Evolutionary conservation across 2,113 vertebrate species (phyloP), one percentile per base, ranked within the genome.

Genomic region (Passer domesticus): DNA sequence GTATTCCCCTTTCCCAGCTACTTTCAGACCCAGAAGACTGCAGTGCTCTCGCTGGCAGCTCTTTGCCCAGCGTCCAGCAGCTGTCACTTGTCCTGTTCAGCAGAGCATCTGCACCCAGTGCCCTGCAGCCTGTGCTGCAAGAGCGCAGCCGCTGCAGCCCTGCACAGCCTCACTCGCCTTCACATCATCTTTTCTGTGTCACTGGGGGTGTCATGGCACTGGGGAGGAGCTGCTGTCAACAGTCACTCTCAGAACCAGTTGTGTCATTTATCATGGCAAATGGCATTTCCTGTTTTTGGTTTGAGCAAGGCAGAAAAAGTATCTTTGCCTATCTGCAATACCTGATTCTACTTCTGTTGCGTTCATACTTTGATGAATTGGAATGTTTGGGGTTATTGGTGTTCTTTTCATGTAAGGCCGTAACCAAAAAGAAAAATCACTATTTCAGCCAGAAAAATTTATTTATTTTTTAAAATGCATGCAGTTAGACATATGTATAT

Each of bases 221-320:
- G 46, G 46, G 24, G 43, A 92, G 95, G 88, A 96, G 81, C 68
- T 88, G 78, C 83, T 97, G 95, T 96, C 95, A 97, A 49, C 95
- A 87, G 82, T n/a, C 77, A 89, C 68, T 87, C 91, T 81, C 83
- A 78, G 64, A 84, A 49, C 43, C 43, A 47, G 83, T 81, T 93
- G 77, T 91, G 87, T 83, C 76, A 79, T 97, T 96, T 97, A 92
- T 95, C 95, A 84, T 68, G 88, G 82, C 56, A 95, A 95, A 86
- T 7, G 17, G 53, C 90, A 89, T 96, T 96, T 96, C 78, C 90
- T 93, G 82, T 10, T 93, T 81, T 90, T 63, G 27, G 14, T 63
- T 85, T 79, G 56, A 85, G 46, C 10, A 19, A 67, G 23, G 63
- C 66, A 66, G 55, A 82, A 62, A 17, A 59, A 50, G 28, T 37